Base-by-base conservation (phyloP, 2,888 invertebrate species). In the Cosmia trapezina region DNA sequence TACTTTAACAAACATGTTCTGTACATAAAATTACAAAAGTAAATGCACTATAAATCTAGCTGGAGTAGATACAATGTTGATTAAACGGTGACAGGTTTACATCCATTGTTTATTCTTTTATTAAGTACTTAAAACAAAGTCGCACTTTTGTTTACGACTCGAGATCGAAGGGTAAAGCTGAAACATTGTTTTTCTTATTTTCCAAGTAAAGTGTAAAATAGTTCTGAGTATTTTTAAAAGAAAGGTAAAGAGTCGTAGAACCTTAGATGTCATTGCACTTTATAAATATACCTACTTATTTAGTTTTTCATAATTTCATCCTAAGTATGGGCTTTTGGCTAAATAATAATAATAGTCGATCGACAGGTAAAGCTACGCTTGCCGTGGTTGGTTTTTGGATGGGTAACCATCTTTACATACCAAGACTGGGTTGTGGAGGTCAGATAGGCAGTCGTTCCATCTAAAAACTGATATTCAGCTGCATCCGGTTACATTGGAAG, bases 121-220 rank as follows among this genome's bases (percentile, higher is more conserved):
- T 28, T 33, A 45, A n/a, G 33, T 41, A 47, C 57, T 43, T 14
- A 53, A 4, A 53, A 51, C 17, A 57, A 56, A 56, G 45, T 47
- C 54, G 19, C 22, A 43, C 22, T 70, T 77, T 70, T 78, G 45
- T 78, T 78, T 68, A 67, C 19, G 53, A 76, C 43, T 7, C 77
- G 12, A 51, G 28, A 54, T 59, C 11, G 37, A 51, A 56, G 41
- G 41, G 47, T 72, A 64, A 75, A 63, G n/a, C 22, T 69, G 45
- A 56, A 43, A 70, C 45, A 59, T 79, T 78, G 64, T 62, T 65
- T 70, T 78, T 70, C 19, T 82, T 70, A 56, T 78, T 78, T 70
- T 56, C 17, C 51, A 78, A 76, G 59, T 54, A 28, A 28, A 47
- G 72, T 70, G 47, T 28, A 62, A 65, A 79, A 78, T 78, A 53